Conservation (phyloP, 2,888 invertebrate genomes). For the Agriopis leucophaearia region DNA sequence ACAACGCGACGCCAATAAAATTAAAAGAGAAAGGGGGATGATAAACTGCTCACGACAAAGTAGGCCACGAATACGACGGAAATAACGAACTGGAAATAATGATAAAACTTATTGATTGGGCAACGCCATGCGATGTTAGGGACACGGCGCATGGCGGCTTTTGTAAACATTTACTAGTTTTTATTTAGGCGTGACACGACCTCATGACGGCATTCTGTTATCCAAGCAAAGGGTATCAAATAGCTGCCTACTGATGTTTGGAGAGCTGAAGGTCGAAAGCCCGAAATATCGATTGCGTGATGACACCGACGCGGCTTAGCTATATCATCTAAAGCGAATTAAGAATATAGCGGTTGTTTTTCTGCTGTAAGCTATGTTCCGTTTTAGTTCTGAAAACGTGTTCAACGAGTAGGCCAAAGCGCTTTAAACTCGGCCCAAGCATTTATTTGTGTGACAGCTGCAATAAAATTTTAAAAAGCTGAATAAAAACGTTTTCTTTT, state of each 20-base stretch:
- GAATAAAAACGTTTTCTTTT: no score
- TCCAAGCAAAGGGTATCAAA: conserved; percentile 47
- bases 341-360: conserved; percentile 15
- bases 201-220: conserved; percentile 46
- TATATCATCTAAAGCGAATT: conserved; percentile 24
- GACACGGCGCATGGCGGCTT: conserved; percentile 33
- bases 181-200: conserved; percentile 57
- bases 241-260: conserved; percentile 48
- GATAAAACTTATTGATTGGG: conserved; percentile 42
- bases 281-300: conserved; percentile 55
- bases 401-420: neutral
- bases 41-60: conserved; percentile 38
- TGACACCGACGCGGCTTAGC: conserved; percentile 24
- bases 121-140: conserved; percentile 38
- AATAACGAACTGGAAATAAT: conserved; percentile 41
- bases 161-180: conserved; percentile 49
- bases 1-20: conserved; percentile 52
- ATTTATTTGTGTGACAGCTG: no score
- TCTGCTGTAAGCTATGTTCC: neutral
- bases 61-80: conserved; percentile 47
- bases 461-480: no score
- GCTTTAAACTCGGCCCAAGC: no score
- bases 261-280: conserved; percentile 47
- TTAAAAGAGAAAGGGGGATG: conserved; percentile 55
- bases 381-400: neutral